Percentiles rank a stretch among this genome's conserved stretches.
Evolutionary conservation across 92 coral and sea anemone species (phyloP).

Genomic region (Zoanthus sansibaricus): DNA sequence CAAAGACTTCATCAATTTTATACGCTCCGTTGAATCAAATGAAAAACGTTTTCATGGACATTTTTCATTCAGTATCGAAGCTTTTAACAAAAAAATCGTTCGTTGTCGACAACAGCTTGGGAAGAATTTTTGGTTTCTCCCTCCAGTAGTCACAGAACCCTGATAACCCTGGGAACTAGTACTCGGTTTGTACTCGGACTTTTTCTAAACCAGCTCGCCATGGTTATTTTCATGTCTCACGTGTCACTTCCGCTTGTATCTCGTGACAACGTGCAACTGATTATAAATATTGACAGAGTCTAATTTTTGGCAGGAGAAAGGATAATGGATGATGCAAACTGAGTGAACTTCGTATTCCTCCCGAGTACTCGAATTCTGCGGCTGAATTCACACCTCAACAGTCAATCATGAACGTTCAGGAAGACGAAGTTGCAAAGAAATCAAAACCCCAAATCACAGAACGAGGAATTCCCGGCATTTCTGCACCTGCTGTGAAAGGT

Average conservation of each 20-base stretch:
- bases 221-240: too few relatives aligned
- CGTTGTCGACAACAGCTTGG: not conserved
- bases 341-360: constrained; percentile 23
- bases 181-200: constrained; percentile 2
- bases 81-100: not conserved
- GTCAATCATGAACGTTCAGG: constrained; percentile 10
- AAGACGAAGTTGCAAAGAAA: not conserved
- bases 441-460: constrained; percentile 5
- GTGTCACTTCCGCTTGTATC: not conserved
- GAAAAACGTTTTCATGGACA: not conserved
- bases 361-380: not conserved
- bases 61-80: not conserved
- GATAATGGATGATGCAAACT: not conserved
- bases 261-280: not conserved
- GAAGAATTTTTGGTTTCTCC: not conserved
- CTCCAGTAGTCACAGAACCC: not conserved
- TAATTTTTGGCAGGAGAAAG: not conserved
- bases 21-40: not conserved
- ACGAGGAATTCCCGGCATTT: not conserved
- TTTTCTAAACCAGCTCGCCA: not conserved
- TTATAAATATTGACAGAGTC: not conserved
- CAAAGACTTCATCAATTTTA: not conserved
- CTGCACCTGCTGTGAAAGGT: constrained; percentile 54
- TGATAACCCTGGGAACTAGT: not conserved
- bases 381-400: not conserved